Percentiles rank a stretch among this genome's conserved stretches.
Conservation (phyloP, 2,113 vertebrate species). For the Choloepus hoffmanni region DNA sequence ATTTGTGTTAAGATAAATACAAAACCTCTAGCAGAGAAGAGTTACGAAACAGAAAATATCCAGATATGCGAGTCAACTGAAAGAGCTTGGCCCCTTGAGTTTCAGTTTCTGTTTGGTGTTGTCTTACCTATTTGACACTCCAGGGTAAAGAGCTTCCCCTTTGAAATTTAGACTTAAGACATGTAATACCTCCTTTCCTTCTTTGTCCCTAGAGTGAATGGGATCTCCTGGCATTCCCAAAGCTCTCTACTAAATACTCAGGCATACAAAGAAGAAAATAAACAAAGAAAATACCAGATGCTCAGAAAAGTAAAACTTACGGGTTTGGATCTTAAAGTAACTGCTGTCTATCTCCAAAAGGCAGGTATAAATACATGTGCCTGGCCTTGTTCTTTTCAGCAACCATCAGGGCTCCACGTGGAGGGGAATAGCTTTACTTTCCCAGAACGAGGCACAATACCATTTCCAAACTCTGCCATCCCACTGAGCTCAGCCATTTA, state of each 20-base stretch:
- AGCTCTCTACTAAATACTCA: constrained; percentile 26
- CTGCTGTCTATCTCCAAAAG: not conserved
- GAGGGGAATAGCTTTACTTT: constrained; percentile 5
- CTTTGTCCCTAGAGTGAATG: not conserved
- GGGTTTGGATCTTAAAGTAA: not conserved
- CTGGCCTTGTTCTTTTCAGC: constrained; percentile 36
- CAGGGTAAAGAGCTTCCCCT: not conserved
- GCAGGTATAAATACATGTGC: not conserved
- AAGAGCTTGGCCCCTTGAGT: not conserved
- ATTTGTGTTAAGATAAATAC: not conserved
- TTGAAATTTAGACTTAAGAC: constrained; percentile 9
- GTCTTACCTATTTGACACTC: not conserved
- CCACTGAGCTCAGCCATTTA: not conserved
- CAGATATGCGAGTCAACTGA: not conserved
- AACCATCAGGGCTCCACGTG: not conserved
- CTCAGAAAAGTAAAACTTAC: constrained; percentile 1
- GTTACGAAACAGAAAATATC: not conserved
- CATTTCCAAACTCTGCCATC: not conserved
- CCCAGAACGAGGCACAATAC: not conserved
- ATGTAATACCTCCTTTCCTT: not conserved
- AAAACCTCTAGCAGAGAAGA: not conserved
- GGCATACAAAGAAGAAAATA: constrained; percentile 49
- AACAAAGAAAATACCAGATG: constrained; percentile 39
- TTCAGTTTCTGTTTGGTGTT: not conserved
- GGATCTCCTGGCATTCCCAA: not conserved